Base-by-base conservation (phyloP, 1,140 invertebrate species). In the Nomia melanderi region DNA sequence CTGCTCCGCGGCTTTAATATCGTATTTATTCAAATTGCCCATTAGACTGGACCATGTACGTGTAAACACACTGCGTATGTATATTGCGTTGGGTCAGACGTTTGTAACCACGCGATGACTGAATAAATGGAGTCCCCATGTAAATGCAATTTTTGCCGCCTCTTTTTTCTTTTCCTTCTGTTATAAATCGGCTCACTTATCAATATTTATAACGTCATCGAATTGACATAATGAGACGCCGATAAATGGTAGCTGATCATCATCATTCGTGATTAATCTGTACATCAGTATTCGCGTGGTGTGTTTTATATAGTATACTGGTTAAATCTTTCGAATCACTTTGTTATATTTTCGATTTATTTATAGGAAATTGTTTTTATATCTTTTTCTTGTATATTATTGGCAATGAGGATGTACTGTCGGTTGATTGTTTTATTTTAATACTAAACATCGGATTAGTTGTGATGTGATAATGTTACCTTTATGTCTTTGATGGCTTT, bases 1-100 rank as follows among this genome's bases (percentile, higher is more conserved):
- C n/a, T 33, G 66, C 12, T 33, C 27, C 27, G 33, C 53, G 53
- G 59, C 31, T 76, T 83, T 84, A 83, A 84, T 83, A 84, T 84
- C 82, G 77, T 79, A 62, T 84, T 83, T 83, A 84, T 82, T 82
- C 70, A 79, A 82, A 82, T 82, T 75, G 76, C n/a, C 80, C 70
- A 79, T 83, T 83, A 79, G 54, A 79, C 17, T 14, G 47, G 53
- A 1, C 23, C 41, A 23, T 53, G 20, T 50, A 23, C 47, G 56
- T 39, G 23, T 14, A 47, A 27, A 17, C 54, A 59, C 39, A 23
- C 53, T n/a, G 9, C 60, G 27, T 54, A 9, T 25, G 53, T n/a
- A n/a, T n/a, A n/a, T n/a, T 54, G n/a, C 25, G 44, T 31, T 20
- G 29, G 14, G 36, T 29, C 44, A 11, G 20, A 12, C 14, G 54